Conservation (phyloP, 2,797 vertebrate genomes). For the Argya squamiceps region DNA sequence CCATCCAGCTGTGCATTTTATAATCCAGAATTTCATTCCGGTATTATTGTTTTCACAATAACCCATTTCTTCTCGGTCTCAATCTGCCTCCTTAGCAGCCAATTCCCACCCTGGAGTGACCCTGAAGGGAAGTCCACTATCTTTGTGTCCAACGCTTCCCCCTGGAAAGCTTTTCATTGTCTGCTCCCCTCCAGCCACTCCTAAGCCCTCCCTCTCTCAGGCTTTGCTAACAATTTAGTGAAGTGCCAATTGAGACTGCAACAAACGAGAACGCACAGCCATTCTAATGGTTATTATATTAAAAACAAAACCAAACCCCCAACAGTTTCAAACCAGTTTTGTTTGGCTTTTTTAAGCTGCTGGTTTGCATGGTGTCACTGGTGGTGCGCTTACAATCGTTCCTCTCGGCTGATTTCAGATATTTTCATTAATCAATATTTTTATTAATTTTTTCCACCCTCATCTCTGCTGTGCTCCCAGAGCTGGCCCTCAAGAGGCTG, state of each 20-base stretch:
- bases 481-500: slow-evolving; percentile 74
- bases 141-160: neutral
- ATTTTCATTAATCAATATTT: neutral
- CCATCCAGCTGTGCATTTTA: slow-evolving; percentile 51
- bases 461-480: slow-evolving; percentile 14
- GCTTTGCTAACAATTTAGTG: neutral
- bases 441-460: accelerated
- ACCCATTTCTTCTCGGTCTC: neutral
- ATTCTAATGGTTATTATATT: neutral
- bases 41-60: slow-evolving; percentile 22
- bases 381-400: neutral
- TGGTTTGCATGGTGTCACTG: neutral
- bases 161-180: neutral
- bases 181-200: neutral
- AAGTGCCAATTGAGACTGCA: neutral
- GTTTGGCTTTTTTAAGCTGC: neutral
- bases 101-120: neutral
- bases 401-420: neutral
- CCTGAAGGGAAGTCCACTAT: neutral
- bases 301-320: neutral
- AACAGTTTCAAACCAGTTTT: neutral
- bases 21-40: slow-evolving; percentile 35
- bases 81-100: neutral
- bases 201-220: neutral
- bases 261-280: neutral